phyloP scores from a whole-genome alignment of 1,140 invertebrate species.

The Drosophila guanche region DNA sequence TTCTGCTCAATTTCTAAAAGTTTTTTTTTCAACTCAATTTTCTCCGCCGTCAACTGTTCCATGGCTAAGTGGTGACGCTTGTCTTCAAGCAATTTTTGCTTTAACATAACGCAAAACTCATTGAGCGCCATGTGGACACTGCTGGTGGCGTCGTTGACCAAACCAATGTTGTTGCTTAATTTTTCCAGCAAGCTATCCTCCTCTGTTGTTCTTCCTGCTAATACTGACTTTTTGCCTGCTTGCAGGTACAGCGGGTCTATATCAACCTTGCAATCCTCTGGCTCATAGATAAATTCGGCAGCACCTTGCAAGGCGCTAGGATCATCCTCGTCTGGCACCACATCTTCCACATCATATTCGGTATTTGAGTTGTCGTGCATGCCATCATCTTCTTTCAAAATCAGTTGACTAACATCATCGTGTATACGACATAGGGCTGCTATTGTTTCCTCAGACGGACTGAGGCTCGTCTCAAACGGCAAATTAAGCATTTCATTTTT shows the following conservation, averaged over 20 bases:
- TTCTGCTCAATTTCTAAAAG: constrained; percentile 64
- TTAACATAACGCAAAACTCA: constrained; percentile 64
- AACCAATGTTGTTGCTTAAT: constrained; percentile 39
- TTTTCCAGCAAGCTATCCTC: constrained; percentile 44
- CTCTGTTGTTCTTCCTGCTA: constrained; percentile 14
- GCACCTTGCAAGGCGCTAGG: constrained; percentile 44
- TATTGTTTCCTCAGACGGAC: constrained; percentile 63
- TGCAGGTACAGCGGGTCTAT: constrained; percentile 64
- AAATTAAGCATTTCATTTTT: constrained; percentile 69
- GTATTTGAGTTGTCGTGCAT: constrained; percentile 56
- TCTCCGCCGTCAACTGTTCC: constrained; percentile 64
- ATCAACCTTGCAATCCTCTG: constrained; percentile 57
- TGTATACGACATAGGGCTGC: constrained; percentile 62
- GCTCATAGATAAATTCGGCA: constrained; percentile 58
- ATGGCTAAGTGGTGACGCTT: constrained; percentile 57
- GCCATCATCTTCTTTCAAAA: constrained; percentile 67
- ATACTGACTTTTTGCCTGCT: constrained; percentile 28
- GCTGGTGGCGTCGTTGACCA: constrained; percentile 38
- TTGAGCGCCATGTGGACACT: constrained; percentile 40
- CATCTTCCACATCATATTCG: constrained; percentile 66
- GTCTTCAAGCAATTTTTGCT: constrained; percentile 62
- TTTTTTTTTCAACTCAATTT: constrained; percentile 64
- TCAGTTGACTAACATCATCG: constrained; percentile 65
- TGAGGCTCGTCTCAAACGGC: constrained; percentile 60
- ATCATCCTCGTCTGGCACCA: constrained; percentile 65